These are phyloP conservation scores for Lomographa bimaculata DNA, from an alignment of 2,888 invertebrate genomes.

Conservation along the genomic window DNA sequence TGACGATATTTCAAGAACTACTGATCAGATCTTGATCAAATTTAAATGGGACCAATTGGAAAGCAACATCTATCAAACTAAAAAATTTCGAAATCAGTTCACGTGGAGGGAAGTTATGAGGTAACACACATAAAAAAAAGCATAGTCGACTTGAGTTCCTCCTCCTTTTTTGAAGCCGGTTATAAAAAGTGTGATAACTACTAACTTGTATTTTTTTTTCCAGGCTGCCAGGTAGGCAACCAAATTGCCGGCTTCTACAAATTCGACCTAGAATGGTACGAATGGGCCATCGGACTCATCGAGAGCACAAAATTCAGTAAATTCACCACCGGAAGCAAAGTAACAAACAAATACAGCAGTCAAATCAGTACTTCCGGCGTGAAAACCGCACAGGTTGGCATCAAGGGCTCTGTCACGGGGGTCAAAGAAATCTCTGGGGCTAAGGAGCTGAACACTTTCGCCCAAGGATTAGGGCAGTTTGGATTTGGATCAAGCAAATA, in stretches of 20 bases:
- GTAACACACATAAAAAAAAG: too few relatives aligned
- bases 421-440: conserved; percentile 16
- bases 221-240: conserved; percentile 80
- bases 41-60: too few relatives aligned
- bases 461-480: conserved; percentile 24
- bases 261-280: conserved; percentile 85
- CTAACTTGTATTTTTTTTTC: conserved; percentile 4
- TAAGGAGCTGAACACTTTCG: conserved; percentile 15
- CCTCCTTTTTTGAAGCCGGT: too few relatives aligned
- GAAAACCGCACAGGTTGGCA: conserved; percentile 36
- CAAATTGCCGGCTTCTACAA: conserved; percentile 84
- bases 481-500: conserved; percentile 43
- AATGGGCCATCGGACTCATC: conserved; percentile 72
- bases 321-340: conserved; percentile 48
- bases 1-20: too few relatives aligned
- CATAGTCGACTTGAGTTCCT: too few relatives aligned
- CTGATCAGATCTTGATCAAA: too few relatives aligned
- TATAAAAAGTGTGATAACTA: neutral
- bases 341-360: conserved; percentile 44
- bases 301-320: conserved; percentile 67
- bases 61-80: too few relatives aligned
- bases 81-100: too few relatives aligned
- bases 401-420: conserved; percentile 36
- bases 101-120: too few relatives aligned
- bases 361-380: conserved; percentile 36